phyloP scores from a whole-genome alignment of 2,888 invertebrate species.

The Mythimna ferrago region DNA sequence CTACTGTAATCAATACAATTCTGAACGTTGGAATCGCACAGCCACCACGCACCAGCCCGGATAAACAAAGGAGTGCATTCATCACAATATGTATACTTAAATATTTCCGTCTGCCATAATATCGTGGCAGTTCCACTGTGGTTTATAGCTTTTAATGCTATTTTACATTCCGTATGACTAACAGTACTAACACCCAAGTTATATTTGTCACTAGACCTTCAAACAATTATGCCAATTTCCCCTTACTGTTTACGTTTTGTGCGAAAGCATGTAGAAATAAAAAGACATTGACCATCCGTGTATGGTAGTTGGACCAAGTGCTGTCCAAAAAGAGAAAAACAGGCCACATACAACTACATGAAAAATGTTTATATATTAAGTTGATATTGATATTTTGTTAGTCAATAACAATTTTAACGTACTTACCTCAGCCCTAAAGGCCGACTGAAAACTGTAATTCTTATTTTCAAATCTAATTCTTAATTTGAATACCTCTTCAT shows the following conservation, averaged over 20 bases:
- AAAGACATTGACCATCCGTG: too few relatives aligned
- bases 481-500: neutral
- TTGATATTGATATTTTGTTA: too few relatives aligned
- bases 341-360: neutral
- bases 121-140: slow-evolving; percentile 60
- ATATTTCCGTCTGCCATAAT: slow-evolving; percentile 81
- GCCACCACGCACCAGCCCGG: slow-evolving; percentile 29
- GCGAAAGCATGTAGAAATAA: slow-evolving; percentile 24
- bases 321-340: neutral
- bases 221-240: slow-evolving; percentile 59
- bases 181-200: slow-evolving; percentile 67
- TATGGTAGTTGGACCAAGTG: too few relatives aligned
- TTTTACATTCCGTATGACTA: slow-evolving; percentile 76
- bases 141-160: slow-evolving; percentile 78
- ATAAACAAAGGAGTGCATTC: slow-evolving; percentile 77
- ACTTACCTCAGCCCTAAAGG: too few relatives aligned
- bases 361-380: neutral
- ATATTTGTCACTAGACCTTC: slow-evolving; percentile 73
- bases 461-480: neutral
- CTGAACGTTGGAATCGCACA: slow-evolving; percentile 57
- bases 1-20: slow-evolving; percentile 45
- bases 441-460: neutral
- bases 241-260: slow-evolving; percentile 49
- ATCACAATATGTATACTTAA: slow-evolving; percentile 75
- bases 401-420: neutral